Base-by-base conservation (phyloP, 37 sponge, comb jelly and placozoan genomes). In the Crambe crambe region DNA sequence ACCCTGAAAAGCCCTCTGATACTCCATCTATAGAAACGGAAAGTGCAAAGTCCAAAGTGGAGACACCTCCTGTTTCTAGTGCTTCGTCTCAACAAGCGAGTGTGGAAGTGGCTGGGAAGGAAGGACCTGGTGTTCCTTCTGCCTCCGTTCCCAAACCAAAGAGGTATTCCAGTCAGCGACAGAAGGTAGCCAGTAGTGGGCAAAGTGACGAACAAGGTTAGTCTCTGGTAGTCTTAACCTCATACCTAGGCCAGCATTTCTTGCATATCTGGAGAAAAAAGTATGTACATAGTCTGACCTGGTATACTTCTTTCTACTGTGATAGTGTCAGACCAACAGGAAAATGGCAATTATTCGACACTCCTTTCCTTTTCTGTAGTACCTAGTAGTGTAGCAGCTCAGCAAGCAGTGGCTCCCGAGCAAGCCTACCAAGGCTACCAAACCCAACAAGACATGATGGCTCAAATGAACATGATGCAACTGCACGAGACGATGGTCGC, bases 141-240 rank as follows among this genome's bases (percentile, higher is more conserved):
- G 1, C 25, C 36, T 1, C 4, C 68, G 64, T 18, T 38, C 66
- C 81, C n/a, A 87, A 87, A 41, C 87, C 87, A 29, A 87, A 87
- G 62, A 26, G 89, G 26, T 89, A 89, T 43, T 89, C 89, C 20
- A 78, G 79, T 18, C 58, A 68, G 29, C 73, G 84, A 70, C 82
- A 81, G 44, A 77, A 82, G 27, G 36, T 2, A 18, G 70, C 37
- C 37, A 26, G 70, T 40, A 39, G 23, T 3, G 42, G 42, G 31
- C 27, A 31, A 12, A 10, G 26, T 68, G 37, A 37, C 3, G 68
- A 15, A 68, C 18, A 18, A 27, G 68, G 68, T 68, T 34, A 26
- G 63, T 18, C 25, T 18, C 6, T 26, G 23, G 17, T 18, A n/a
- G 63, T 62, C n/a, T n/a, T n/a, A n/a, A n/a, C n/a, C n/a, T n/a